phyloP scores from a whole-genome alignment of 2,113 vertebrate genomes.

The Alexandromys fortis region DNA sequence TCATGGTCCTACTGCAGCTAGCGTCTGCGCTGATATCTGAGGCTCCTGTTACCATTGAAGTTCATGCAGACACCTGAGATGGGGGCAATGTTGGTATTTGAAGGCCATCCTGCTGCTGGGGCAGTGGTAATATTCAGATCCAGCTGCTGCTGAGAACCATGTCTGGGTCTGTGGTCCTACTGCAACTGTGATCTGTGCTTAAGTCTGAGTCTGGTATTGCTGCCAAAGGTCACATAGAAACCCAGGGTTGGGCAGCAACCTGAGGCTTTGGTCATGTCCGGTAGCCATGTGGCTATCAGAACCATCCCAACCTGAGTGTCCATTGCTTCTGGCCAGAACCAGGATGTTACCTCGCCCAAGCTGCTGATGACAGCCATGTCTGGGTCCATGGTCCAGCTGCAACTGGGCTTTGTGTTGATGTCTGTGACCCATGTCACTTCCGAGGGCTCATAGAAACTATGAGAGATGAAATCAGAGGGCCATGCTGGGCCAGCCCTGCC shows the following conservation, averaged over 20 bases:
- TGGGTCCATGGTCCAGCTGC: not conserved
- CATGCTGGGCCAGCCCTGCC: not conserved
- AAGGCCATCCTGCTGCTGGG: not conserved
- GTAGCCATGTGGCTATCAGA: not conserved
- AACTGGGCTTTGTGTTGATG: not conserved
- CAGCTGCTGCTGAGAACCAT: not conserved
- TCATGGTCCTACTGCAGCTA: not conserved
- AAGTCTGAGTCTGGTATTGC: no score
- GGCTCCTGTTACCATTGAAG: not conserved
- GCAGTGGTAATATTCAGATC: not conserved
- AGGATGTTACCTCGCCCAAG: not conserved
- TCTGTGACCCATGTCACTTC: not conserved
- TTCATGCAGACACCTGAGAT: not conserved
- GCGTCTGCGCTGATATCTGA: not conserved
- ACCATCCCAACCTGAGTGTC: not conserved
- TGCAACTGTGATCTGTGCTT: not conserved
- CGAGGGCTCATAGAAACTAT: not conserved
- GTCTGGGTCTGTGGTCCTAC: not conserved
- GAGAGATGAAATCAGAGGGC: not conserved
- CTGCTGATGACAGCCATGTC: not conserved
- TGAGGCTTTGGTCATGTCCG: no score
- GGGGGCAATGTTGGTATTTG: not conserved
- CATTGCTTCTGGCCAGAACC: not conserved
- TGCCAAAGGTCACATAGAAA: not conserved
- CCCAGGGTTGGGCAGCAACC: not conserved